Evolutionary conservation across 2,888 invertebrate species (phyloP).

Genomic region (Listrodromus nycthemerus): DNA sequence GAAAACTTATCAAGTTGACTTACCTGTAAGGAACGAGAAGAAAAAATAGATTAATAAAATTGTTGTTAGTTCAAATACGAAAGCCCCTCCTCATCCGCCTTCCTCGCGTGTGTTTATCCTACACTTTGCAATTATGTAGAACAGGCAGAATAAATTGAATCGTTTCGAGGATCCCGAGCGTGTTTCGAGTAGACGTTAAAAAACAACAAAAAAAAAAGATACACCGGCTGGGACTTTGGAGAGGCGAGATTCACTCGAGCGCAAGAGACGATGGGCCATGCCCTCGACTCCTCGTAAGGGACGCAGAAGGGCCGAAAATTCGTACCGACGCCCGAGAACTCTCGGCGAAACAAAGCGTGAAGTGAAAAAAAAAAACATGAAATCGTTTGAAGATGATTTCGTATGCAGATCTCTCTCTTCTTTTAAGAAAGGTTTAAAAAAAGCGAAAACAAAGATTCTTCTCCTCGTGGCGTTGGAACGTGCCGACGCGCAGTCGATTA

Average conservation of each 20-base stretch:
- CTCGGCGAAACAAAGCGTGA: conserved; percentile 13
- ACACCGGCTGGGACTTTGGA: not conserved
- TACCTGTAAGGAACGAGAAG: conserved; percentile 64
- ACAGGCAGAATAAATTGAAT: conserved; percentile 59
- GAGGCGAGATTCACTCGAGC: conserved; percentile 60
- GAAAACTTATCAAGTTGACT: conserved; percentile 43
- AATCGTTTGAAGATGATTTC: conserved; percentile 29
- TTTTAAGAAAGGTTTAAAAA: not conserved
- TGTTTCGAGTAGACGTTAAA: conserved; percentile 38
- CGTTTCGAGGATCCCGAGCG: conserved; percentile 47
- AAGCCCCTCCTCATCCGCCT: conserved; percentile 3
- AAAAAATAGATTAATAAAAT: conserved; percentile 28
- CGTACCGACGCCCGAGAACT: conserved; percentile 56
- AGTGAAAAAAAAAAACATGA: conserved; percentile 10
- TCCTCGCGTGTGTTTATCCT: conserved; percentile 29
- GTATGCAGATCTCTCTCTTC: conserved; percentile 15
- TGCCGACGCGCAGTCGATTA: conserved; percentile 38
- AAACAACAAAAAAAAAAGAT: conserved; percentile 23
- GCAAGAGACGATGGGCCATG: conserved; percentile 63
- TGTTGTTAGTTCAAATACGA: conserved; percentile 53
- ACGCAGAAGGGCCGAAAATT: conserved; percentile 71
- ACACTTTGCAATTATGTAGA: conserved; percentile 55
- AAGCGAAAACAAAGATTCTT: conserved; percentile 16
- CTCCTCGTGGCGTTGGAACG: conserved; percentile 20
- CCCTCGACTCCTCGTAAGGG: conserved; percentile 63